A percentile compares a stretch with the other conserved stretches of the same genome.
phyloP scores from a whole-genome alignment of 2,888 invertebrate species.

The Netelia melanura region DNA sequence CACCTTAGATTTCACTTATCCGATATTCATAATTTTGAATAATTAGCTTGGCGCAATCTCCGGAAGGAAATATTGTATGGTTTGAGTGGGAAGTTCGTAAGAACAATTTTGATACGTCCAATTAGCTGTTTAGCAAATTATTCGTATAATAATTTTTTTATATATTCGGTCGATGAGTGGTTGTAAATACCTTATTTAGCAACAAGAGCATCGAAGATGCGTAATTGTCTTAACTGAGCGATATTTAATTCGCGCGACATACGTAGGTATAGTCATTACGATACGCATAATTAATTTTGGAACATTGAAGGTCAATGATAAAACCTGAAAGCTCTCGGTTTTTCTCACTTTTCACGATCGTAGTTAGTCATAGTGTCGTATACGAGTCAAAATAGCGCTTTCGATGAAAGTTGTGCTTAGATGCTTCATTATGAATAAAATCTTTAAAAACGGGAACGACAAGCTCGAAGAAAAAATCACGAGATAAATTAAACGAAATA shows the following conservation, averaged over 20 bases:
- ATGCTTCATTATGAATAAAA: neutral
- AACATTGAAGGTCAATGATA: neutral
- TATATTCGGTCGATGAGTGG: constrained; percentile 46
- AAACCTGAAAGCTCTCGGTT: constrained; percentile 18
- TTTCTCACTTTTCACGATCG: constrained; percentile 6
- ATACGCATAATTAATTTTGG: constrained; percentile 22
- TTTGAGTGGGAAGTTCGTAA: too few relatives aligned
- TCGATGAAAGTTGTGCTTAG: too few relatives aligned
- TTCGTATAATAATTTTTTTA: too few relatives aligned
- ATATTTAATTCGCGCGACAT: constrained; percentile 6
- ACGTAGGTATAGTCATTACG: neutral
- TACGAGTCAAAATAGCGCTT: neutral
- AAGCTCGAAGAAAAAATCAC: constrained; percentile 10
- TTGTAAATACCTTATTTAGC: neutral
- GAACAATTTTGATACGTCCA: too few relatives aligned
- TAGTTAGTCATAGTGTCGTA: neutral
- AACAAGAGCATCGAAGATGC: neutral
- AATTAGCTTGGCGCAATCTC: constrained; percentile 3
- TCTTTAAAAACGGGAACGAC: constrained; percentile 7
- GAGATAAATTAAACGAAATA: neutral
- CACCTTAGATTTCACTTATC: neutral
- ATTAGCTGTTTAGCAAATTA: constrained; percentile 18
- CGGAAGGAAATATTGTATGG: too few relatives aligned
- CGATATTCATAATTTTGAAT: neutral
- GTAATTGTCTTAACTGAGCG: constrained; percentile 1